Percentiles rank a stretch among this genome's conserved stretches.
These are phyloP conservation scores for Harpalus rufipes DNA, from an alignment of 2,888 invertebrate genomes.

Conservation along the genomic window DNA sequence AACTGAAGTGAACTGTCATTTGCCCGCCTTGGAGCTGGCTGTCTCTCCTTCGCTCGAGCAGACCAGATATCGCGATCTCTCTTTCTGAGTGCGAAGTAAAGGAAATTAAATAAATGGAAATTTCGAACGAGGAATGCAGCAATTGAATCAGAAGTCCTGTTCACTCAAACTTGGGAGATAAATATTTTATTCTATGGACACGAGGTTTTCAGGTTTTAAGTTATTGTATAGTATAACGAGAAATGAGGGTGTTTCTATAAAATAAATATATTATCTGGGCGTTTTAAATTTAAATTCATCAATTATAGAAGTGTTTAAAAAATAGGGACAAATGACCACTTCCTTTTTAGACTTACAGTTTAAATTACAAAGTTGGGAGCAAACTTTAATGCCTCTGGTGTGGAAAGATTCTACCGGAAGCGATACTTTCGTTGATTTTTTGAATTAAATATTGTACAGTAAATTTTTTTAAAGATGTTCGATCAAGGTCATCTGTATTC, in stretches of 20 bases:
- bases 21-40: not conserved
- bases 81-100: slow-evolving; percentile 8
- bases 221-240: not conserved
- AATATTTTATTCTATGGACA: slow-evolving; percentile 6
- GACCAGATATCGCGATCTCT: not conserved
- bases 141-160: slow-evolving; percentile 45
- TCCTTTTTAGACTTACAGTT: no score
- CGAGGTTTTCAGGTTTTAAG: not conserved
- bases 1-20: slow-evolving; percentile 45
- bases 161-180: slow-evolving; percentile 1
- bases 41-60: not conserved
- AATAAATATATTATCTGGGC: not conserved
- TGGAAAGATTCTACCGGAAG: no score
- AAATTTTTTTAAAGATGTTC: no score
- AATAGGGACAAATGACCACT: no score
- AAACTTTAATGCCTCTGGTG: no score
- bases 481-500: no score
- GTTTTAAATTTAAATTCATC: no score
- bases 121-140: slow-evolving; percentile 28
- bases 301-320: no score
- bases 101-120: slow-evolving; percentile 51
- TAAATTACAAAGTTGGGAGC: no score
- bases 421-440: no score
- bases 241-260: not conserved
- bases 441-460: no score